A percentile compares a stretch with the other conserved stretches of the same genome.
Evolutionary conservation across 1,140 invertebrate species (phyloP).

Genomic region (Harpegnathos saltator): DNA sequence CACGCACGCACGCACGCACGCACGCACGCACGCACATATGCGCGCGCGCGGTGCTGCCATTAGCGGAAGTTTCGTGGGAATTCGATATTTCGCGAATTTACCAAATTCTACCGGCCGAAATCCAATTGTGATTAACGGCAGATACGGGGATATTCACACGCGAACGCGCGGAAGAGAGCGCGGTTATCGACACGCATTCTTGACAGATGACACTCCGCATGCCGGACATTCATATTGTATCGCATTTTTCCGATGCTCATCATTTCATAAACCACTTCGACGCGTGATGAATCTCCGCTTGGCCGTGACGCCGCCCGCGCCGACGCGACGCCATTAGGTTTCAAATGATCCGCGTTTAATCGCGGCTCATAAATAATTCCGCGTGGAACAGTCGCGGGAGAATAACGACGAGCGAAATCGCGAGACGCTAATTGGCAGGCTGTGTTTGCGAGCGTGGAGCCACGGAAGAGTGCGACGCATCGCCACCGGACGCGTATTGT

Average conservation of each 20-base stretch:
- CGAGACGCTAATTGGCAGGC: conserved; percentile 25
- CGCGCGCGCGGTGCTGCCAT: neutral
- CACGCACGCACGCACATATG: too few species aligned
- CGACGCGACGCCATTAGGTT: conserved; percentile 41
- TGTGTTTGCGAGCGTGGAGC: conserved; percentile 2
- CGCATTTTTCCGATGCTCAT: conserved; percentile 15
- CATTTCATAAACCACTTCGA: neutral
- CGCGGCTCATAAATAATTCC: conserved; percentile 43
- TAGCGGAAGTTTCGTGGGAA: conserved; percentile 30
- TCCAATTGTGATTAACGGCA: conserved; percentile 53
- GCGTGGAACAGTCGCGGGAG: neutral
- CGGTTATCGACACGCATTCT: conserved; percentile 1
- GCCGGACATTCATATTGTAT: conserved; percentile 29
- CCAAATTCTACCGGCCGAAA: conserved; percentile 22
- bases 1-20: neutral
- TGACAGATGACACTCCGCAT: conserved; percentile 48
- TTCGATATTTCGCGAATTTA: conserved; percentile 39
- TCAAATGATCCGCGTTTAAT: neutral
- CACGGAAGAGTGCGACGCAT: conserved; percentile 25
- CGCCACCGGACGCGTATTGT: neutral
- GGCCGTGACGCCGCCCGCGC: conserved; percentile 5
- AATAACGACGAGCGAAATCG: conserved; percentile 5
- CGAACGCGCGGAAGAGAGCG: conserved; percentile 19
- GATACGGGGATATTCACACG: neutral
- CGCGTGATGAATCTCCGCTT: conserved; percentile 41